phyloP scores from a whole-genome alignment of 2,888 invertebrate species.

The Apodemia hepburni region DNA sequence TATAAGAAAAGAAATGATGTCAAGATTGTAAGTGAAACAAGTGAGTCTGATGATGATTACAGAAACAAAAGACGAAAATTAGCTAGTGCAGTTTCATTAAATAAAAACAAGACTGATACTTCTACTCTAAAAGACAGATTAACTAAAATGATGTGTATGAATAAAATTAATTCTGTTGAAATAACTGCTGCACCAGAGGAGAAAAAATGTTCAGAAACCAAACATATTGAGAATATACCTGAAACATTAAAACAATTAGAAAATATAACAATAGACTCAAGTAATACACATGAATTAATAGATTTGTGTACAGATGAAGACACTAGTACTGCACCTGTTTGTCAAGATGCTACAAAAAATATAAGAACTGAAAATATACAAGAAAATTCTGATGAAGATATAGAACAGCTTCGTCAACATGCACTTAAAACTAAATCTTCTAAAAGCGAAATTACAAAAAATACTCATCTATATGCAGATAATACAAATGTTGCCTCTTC shows the following conservation, averaged over 20 bases:
- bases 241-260: neutral
- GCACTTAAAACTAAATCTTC: conserved; percentile 65
- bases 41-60: conserved; percentile 67
- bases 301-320: conserved; percentile 47
- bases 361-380: conserved; percentile 33
- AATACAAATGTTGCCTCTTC: conserved; percentile 39
- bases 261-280: conserved; percentile 24
- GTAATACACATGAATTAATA: conserved; percentile 37
- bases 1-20: conserved; percentile 45
- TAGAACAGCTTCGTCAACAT: conserved; percentile 63
- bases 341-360: conserved; percentile 34
- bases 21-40: conserved; percentile 50
- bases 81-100: conserved; percentile 76
- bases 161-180: neutral
- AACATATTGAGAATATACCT: neutral
- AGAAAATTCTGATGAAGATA: conserved; percentile 67
- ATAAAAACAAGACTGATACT: conserved; percentile 52
- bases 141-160: conserved; percentile 56
- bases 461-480: conserved; percentile 32
- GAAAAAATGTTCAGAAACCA: neutral
- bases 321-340: conserved; percentile 29
- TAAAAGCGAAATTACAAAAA: conserved; percentile 40
- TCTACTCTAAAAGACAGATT: conserved; percentile 61
- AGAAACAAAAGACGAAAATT: conserved; percentile 69
- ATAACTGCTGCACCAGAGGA: neutral